Percentiles rank a stretch among this genome's conserved stretches.
Evolutionary conservation across 2,888 invertebrate species (phyloP).

Genomic region (Patella caerulea): DNA sequence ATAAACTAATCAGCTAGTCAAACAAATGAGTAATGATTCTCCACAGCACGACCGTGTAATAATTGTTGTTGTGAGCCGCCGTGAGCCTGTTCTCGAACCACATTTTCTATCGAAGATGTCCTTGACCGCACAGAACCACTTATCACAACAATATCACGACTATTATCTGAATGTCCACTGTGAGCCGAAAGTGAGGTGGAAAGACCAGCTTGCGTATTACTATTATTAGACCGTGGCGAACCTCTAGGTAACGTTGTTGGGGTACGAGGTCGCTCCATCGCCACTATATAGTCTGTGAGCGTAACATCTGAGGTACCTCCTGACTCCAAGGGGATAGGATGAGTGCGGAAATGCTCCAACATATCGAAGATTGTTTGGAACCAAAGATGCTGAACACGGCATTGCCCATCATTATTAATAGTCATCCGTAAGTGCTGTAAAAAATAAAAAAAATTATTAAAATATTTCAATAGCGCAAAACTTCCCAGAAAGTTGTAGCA

Average conservation of each 20-base stretch:
- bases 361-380: slow-evolving; percentile 97
- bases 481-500: too few relatives aligned
- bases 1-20: slow-evolving; percentile 22
- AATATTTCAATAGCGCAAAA: neutral
- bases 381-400: slow-evolving; percentile 92
- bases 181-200: slow-evolving; percentile 31
- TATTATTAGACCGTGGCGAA: slow-evolving; percentile 42
- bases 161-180: slow-evolving; percentile 33
- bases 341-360: slow-evolving; percentile 95
- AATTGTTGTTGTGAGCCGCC: slow-evolving; percentile 53
- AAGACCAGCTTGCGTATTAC: slow-evolving; percentile 31
- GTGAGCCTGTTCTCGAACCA: slow-evolving; percentile 72
- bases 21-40: slow-evolving; percentile 87
- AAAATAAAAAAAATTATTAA: slow-evolving; percentile 19
- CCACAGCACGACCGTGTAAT: slow-evolving; percentile 79
- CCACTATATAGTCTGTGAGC: slow-evolving; percentile 70
- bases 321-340: slow-evolving; percentile 96
- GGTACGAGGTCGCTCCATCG: slow-evolving; percentile 59
- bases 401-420: slow-evolving; percentile 91
- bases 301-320: slow-evolving; percentile 84
- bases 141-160: slow-evolving; percentile 58
- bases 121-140: slow-evolving; percentile 87
- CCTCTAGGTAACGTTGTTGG: slow-evolving; percentile 45
- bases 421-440: slow-evolving; percentile 93
- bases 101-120: slow-evolving; percentile 83